Evolutionary conservation across 1,140 invertebrate genomes (phyloP).

Genomic region (Formica exsecta): DNA sequence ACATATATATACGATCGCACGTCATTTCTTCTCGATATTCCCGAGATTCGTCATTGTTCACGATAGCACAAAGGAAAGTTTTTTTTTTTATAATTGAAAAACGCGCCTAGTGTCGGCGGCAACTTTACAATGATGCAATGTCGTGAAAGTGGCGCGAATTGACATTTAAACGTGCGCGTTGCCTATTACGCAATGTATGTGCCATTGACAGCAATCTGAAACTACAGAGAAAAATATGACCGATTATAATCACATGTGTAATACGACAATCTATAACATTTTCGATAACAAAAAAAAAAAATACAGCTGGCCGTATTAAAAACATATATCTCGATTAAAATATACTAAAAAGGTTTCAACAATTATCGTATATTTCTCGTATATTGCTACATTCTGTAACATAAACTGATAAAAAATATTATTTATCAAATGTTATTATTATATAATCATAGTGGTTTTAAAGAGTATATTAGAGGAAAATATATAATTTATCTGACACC

Average conservation of each 20-base stretch:
- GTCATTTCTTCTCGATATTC: constrained; percentile 7
- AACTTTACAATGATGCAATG: neutral
- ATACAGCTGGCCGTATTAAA: neutral
- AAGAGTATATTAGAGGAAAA: neutral
- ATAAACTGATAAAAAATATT: neutral
- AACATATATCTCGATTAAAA: constrained; percentile 1
- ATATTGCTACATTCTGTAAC: neutral
- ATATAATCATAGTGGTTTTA: neutral
- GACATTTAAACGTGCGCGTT: neutral
- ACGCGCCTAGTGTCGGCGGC: neutral
- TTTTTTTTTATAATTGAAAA: neutral
- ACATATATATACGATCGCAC: neutral
- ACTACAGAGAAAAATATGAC: neutral
- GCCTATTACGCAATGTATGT: neutral
- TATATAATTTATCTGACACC: neutral
- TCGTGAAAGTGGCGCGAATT: neutral
- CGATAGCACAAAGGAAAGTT: neutral
- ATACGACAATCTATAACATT: neutral
- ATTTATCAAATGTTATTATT: neutral
- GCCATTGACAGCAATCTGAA: neutral
- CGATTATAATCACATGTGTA: neutral
- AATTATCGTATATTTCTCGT: neutral
- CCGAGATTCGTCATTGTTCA: constrained; percentile 24
- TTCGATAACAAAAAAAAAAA: neutral
- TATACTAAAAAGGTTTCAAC: neutral